A percentile compares a stretch with the other conserved stretches of the same genome.
These are phyloP conservation scores for Drosophila fulvimacula DNA, from an alignment of 2,888 invertebrate genomes.

Conservation along the genomic window DNA sequence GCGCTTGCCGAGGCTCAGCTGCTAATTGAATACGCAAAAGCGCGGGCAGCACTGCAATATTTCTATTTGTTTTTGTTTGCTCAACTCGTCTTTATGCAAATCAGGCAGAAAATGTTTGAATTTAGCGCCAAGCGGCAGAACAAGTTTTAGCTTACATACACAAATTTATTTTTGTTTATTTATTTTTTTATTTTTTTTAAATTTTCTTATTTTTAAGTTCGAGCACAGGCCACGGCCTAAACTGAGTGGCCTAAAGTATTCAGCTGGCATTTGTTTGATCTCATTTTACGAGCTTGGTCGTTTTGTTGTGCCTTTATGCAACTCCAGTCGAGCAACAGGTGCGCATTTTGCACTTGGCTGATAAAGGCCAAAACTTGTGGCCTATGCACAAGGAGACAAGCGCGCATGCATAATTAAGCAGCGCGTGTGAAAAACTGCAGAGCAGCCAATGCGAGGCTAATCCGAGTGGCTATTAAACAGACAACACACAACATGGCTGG, in stretches of 20 bases:
- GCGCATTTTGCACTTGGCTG: slow-evolving; percentile 20
- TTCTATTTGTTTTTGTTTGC: slow-evolving; percentile 24
- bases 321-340: slow-evolving; percentile 52
- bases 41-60: slow-evolving; percentile 14
- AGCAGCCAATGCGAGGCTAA: slow-evolving; percentile 33
- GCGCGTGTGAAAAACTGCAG: slow-evolving; percentile 56
- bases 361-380: slow-evolving; percentile 9
- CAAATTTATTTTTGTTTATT: background rate
- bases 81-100: slow-evolving; percentile 62
- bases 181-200: background rate
- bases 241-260: slow-evolving; percentile 25
- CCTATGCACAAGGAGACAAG: slow-evolving; percentile 8
- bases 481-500: slow-evolving; percentile 81
- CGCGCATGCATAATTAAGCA: slow-evolving; percentile 37
- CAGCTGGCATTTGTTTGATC: slow-evolving; percentile 21
- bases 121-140: slow-evolving; percentile 23
- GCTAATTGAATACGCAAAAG: slow-evolving; percentile 42
- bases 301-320: slow-evolving; percentile 9
- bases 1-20: slow-evolving; percentile 3
- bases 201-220: slow-evolving; percentile 29
- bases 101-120: slow-evolving; percentile 38
- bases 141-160: slow-evolving; percentile 50
- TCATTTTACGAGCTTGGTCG: background rate
- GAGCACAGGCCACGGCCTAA: slow-evolving; percentile 14
- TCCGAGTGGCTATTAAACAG: slow-evolving; percentile 75